Evolutionary conservation across 2,797 vertebrate species (phyloP).

Genomic region (Bufotes viridis): DNA sequence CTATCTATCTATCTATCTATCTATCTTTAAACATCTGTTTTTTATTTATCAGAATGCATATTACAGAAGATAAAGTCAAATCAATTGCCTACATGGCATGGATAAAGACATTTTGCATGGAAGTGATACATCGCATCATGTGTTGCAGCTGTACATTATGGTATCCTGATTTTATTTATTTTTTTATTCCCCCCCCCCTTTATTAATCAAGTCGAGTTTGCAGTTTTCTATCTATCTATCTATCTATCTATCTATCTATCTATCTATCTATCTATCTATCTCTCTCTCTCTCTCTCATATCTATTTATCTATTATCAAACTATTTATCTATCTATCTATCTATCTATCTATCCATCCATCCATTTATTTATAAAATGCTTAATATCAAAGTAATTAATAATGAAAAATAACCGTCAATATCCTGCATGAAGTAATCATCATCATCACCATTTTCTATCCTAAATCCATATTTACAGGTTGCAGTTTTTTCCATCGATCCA

Average conservation of each 20-base stretch:
- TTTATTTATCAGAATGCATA: too few relatives aligned
- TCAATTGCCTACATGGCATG: too few relatives aligned
- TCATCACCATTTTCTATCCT: not conserved
- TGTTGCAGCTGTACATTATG: too few relatives aligned
- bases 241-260: conserved; percentile 13
- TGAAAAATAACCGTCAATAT: not conserved
- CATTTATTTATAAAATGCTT: too few relatives aligned
- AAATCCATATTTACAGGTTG: conserved; percentile 22
- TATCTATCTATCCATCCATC: not conserved
- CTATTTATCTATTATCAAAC: not conserved
- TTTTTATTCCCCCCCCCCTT: too few relatives aligned
- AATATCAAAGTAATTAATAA: not conserved
- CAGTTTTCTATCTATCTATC: not conserved
- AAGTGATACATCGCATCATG: too few relatives aligned
- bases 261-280: conserved; percentile 11
- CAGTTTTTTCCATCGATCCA: conserved; percentile 5
- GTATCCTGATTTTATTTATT: too few relatives aligned
- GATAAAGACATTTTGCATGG: too few relatives aligned
- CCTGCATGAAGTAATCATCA: not conserved
- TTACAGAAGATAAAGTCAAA: too few relatives aligned
- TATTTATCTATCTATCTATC: not conserved
- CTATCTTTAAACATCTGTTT: too few relatives aligned
- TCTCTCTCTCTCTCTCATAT: not conserved
- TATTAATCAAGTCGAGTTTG: too few relatives aligned
- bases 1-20: not conserved